Percentiles rank a stretch among this genome's conserved stretches.
Conservation (phyloP, 2,113 vertebrate genomes). For the Ia io region DNA sequence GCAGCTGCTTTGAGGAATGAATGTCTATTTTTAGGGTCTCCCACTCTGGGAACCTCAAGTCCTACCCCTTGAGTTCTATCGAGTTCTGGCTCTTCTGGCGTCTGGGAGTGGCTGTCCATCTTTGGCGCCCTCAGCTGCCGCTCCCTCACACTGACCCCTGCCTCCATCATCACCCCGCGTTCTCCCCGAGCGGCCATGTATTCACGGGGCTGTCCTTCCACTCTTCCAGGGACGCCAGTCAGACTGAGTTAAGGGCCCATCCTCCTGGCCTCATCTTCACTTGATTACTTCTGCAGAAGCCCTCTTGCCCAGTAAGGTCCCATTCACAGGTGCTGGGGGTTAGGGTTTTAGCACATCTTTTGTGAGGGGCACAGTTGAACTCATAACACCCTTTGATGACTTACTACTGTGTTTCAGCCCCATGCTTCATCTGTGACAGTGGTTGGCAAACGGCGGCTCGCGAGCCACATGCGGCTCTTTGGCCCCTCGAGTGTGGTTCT, state of each 20-base stretch:
- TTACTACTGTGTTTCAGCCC: neutral
- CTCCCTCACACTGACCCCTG: neutral
- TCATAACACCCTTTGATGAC: neutral
- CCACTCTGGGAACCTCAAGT: neutral
- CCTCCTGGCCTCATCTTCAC: neutral
- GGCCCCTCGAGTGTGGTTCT: no score
- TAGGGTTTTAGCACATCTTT: no score
- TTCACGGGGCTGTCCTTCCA: neutral
- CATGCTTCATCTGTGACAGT: neutral
- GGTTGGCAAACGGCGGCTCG: no score
- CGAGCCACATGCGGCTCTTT: no score
- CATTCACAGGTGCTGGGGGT: no score
- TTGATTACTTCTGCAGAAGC: no score
- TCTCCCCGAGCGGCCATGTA: neutral
- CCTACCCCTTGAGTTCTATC: neutral
- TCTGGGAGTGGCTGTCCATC: rapidly evolving
- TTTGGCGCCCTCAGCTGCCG: neutral
- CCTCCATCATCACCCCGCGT: neutral
- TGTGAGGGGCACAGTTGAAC: neutral
- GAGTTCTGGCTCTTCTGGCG: neutral
- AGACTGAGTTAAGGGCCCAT: neutral
- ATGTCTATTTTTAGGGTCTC: neutral
- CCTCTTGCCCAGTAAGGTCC: no score
- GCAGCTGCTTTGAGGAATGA: neutral
- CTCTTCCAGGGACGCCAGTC: neutral